A percentile compares a stretch with the other conserved stretches of the same genome.
These are phyloP conservation scores for Sebastes glaucus DNA, from an alignment of 2,797 vertebrate genomes.

Conservation along the genomic window DNA sequence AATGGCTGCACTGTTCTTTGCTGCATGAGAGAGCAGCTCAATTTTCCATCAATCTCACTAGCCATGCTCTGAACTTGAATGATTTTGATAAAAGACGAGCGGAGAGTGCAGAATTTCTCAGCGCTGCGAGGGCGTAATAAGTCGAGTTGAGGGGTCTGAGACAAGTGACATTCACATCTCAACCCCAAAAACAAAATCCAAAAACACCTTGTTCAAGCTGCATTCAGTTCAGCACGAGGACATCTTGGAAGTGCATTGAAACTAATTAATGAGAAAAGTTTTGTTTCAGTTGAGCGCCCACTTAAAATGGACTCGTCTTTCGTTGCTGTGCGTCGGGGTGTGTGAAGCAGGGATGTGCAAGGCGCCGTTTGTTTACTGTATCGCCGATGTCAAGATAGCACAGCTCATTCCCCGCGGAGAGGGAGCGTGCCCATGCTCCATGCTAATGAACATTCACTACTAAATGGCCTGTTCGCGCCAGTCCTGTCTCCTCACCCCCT, in stretches of 20 bases:
- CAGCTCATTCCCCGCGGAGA: conserved; percentile 49
- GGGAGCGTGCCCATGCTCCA: conserved; percentile 58
- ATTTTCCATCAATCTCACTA: conserved; percentile 88
- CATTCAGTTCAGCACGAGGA: conserved; percentile 14
- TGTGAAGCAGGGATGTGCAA: conserved; percentile 54
- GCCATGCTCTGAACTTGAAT: conserved; percentile 84
- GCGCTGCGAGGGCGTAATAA: conserved; percentile 54
- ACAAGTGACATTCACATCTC: conserved; percentile 36
- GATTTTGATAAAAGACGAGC: conserved; percentile 77
- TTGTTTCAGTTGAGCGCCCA: conserved; percentile 46
- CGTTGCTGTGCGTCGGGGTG: conserved; percentile 18
- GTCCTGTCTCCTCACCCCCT: conserved; percentile 44
- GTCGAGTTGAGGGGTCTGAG: conserved; percentile 43
- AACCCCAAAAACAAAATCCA: background rate
- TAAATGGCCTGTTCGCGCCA: conserved; percentile 62
- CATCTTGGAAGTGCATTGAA: conserved; percentile 31
- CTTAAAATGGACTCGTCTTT: conserved; percentile 51
- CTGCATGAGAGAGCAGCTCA: conserved; percentile 87
- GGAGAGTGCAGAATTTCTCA: conserved; percentile 65
- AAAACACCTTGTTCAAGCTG: conserved; percentile 11
- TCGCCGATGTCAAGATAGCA: conserved; percentile 57
- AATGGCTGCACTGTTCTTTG: conserved; percentile 83
- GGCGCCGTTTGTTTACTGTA: conserved; percentile 70
- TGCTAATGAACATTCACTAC: conserved; percentile 80
- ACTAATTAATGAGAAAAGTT: conserved; percentile 69